Conservation (phyloP, 2,888 invertebrate species). For the Lepidochitona cinerea region DNA sequence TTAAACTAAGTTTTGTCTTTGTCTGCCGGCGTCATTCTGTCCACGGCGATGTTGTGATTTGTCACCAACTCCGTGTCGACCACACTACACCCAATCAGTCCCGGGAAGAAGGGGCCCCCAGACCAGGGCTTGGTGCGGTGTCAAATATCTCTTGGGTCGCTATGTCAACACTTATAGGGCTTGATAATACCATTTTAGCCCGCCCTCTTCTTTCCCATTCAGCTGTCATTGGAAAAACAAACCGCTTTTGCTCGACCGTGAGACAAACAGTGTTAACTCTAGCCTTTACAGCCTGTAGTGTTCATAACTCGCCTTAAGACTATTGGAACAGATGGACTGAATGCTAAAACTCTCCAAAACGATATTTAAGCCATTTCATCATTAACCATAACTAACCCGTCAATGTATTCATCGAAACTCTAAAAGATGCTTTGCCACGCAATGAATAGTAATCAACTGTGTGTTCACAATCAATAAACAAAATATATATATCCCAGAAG, state of each 20-base stretch:
- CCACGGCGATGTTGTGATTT: not conserved
- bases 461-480: too few relatives aligned
- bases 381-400: too few relatives aligned
- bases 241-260: not conserved
- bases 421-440: too few relatives aligned
- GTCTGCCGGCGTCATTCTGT: not conserved
- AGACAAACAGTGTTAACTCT: not conserved
- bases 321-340: too few relatives aligned
- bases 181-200: constrained; percentile 5
- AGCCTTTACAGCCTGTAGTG: not conserved
- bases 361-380: too few relatives aligned
- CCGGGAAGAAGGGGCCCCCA: not conserved
- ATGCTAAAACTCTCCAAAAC: too few relatives aligned
- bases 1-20: too few relatives aligned
- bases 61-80: not conserved
- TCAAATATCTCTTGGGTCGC: not conserved
- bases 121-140: not conserved
- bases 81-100: not conserved
- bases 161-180: not conserved
- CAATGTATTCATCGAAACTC: too few relatives aligned
- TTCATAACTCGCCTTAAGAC: too few relatives aligned
- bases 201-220: not conserved
- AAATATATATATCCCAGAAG: too few relatives aligned
- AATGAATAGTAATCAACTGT: too few relatives aligned
- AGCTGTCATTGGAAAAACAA: not conserved